Evolutionary conservation across 1,140 invertebrate species (phyloP), one percentile per base, ranked within the genome.

Genomic region (Lordiphosa stackelbergi): DNA sequence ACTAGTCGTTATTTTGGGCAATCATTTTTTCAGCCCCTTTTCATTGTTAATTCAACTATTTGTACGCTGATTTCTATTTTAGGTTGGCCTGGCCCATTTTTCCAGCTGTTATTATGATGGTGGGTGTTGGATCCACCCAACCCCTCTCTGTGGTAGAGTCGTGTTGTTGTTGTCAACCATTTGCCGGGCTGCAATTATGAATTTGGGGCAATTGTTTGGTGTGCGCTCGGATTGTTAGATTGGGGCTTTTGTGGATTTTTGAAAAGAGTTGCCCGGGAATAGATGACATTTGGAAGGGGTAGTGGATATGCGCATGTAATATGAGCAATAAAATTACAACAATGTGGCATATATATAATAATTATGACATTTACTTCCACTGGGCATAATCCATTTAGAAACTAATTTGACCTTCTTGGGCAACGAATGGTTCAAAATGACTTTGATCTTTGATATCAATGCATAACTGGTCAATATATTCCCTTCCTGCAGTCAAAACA

Each of bases 161-260:
- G 46, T 45, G 38, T 48, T 54, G 34, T 48, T 54, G 34, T 51
- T 63, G 38, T 53, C 60, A 60, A 34, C 53, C 55, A 72, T 73
- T 73, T 81, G 54, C 16, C 49, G 31, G 22, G 2, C 73, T 79
- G 69, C 74, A 79, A 81, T 81, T 81, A 79, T 54, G 61, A 70
- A 81, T 79, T 79, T 74, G 66, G 75, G 75, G 66, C 66, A 81
- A 79, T 81, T 79, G 75, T 68, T 62, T 24, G 45, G 48, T 53
- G 54, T 38, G 53, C 63, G 59, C 54, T 74, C 47, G 53, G 53
- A 57, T 75, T 55, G 48, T 53, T 63, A 49, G 40, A 59, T 55
- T 56, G 66, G 35, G 47, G 43, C 61, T 70, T 47, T 45, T 31
- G 28, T 31, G 28, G 53, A 66, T 55, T 70, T 66, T 38, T 28